Conservation (phyloP, 1,140 invertebrate species). For the Solenopsis invicta region DNA sequence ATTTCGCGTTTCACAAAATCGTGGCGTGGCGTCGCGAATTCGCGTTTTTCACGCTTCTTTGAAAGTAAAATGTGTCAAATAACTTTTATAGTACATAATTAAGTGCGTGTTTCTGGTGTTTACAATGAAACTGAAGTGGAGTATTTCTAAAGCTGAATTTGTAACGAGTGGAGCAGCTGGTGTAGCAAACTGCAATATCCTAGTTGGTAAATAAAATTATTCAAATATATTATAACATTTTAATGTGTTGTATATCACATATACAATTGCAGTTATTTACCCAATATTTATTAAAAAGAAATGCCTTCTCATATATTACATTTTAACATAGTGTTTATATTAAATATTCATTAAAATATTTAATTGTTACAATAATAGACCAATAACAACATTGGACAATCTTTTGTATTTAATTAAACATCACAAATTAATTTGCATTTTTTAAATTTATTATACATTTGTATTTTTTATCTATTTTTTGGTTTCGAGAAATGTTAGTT, state of each 20-base stretch:
- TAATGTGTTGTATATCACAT: background rate
- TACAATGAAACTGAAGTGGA: background rate
- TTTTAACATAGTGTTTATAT: slow-evolving; percentile 13
- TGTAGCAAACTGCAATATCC: background rate
- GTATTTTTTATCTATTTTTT: background rate
- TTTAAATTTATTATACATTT: background rate
- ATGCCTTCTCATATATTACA: background rate
- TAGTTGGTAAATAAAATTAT: background rate
- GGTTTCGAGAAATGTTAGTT: background rate
- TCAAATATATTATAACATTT: background rate
- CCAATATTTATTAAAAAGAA: background rate
- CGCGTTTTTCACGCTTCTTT: background rate
- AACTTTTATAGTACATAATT: background rate
- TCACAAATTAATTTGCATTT: background rate
- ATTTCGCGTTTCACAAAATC: background rate
- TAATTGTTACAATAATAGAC: background rate
- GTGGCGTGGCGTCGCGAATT: background rate
- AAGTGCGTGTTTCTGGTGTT: background rate
- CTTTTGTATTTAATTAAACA: background rate
- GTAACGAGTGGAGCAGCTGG: background rate
- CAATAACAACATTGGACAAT: background rate
- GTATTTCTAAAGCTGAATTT: background rate
- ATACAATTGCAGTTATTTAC: background rate
- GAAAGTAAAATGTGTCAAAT: background rate
- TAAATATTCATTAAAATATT: background rate